These are phyloP conservation scores for Hemibagrus guttatus DNA, from an alignment of 2,797 vertebrate species.

Conservation along the genomic window DNA sequence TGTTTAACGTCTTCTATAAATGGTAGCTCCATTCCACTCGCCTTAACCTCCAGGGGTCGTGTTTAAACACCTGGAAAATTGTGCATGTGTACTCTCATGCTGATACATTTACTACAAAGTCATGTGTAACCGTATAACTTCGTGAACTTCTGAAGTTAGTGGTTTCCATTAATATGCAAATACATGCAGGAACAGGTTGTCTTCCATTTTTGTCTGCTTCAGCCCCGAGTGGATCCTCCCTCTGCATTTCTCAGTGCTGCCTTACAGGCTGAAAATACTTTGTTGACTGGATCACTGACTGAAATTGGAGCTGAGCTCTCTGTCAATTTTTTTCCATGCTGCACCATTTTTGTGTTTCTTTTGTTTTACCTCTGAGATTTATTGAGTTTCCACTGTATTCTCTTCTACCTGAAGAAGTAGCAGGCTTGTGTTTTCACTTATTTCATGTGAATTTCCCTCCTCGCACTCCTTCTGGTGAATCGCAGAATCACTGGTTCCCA, in stretches of 20 bases:
- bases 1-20: background rate
- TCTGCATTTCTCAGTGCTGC: background rate
- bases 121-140: background rate
- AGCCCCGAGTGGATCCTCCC: background rate
- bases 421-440: background rate
- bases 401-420: background rate
- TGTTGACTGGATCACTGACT: background rate
- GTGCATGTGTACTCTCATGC: background rate
- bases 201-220: background rate
- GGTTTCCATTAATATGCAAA: background rate
- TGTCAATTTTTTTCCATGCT: background rate
- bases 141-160: background rate
- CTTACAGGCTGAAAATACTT: background rate
- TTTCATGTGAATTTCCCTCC: background rate
- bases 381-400: background rate
- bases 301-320: background rate
- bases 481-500: background rate
- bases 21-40: background rate
- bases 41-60: too few relatives aligned
- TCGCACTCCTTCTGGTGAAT: background rate
- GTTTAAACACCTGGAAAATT: background rate
- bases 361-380: background rate
- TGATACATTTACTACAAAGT: background rate
- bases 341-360: background rate
- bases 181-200: background rate